These are phyloP conservation scores for Colletes collaris DNA, from an alignment of 2,888 invertebrate genomes.

Conservation along the genomic window DNA sequence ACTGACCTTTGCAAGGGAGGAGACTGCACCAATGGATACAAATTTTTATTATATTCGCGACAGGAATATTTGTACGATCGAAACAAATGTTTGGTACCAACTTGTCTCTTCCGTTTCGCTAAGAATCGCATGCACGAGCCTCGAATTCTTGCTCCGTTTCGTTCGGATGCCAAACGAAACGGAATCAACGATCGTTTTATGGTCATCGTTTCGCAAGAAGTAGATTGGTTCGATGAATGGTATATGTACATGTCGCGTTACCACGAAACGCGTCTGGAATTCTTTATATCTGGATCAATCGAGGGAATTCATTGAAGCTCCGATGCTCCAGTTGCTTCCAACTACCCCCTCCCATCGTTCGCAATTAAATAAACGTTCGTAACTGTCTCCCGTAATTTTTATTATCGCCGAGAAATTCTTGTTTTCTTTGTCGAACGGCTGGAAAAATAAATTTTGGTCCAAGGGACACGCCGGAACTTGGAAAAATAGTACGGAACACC, in stretches of 20 bases:
- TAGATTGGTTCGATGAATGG: conserved; percentile 35
- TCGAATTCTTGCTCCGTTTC: conserved; percentile 31
- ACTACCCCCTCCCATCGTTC: background rate
- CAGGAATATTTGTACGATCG: too few relatives aligned
- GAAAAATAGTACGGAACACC: too few relatives aligned
- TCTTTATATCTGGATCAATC: conserved; percentile 20
- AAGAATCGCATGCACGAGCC: background rate
- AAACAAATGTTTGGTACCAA: too few relatives aligned
- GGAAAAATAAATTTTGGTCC: too few relatives aligned
- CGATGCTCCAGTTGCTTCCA: background rate
- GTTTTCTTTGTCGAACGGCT: too few relatives aligned
- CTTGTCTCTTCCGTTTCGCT: background rate
- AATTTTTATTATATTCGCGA: too few relatives aligned
- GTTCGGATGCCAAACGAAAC: conserved; percentile 39
- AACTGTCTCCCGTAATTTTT: too few relatives aligned
- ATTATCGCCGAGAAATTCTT: too few relatives aligned
- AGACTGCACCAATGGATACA: too few relatives aligned
- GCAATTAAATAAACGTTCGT: too few relatives aligned
- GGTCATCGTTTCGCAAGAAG: conserved; percentile 13
- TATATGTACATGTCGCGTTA: background rate
- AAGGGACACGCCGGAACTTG: too few relatives aligned
- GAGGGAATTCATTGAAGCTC: conserved; percentile 3
- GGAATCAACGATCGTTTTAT: conserved; percentile 48
- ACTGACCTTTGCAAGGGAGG: too few relatives aligned
- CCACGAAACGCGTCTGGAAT: conserved; percentile 33